Evolutionary conservation across 2,888 invertebrate genomes (phyloP).

Genomic region (Agrochola lota): DNA sequence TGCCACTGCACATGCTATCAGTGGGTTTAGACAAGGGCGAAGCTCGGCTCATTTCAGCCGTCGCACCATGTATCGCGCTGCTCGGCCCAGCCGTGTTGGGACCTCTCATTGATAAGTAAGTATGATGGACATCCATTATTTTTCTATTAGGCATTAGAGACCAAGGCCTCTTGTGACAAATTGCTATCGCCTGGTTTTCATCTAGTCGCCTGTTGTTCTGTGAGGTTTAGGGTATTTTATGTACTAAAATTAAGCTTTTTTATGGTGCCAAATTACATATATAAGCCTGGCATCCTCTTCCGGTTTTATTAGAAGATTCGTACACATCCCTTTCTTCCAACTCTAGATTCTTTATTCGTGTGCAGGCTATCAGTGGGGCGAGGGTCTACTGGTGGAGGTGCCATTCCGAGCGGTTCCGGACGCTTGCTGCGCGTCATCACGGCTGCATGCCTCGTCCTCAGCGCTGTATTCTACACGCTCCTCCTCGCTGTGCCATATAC

Average conservation of each 20-base stretch:
- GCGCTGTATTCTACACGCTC: conserved; percentile 93
- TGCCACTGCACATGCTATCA: conserved; percentile 94
- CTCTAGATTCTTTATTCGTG: background rate
- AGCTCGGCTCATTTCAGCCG: conserved; percentile 94
- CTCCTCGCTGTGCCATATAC: conserved; percentile 93
- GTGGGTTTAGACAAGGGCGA: conserved; percentile 94
- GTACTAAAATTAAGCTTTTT: background rate
- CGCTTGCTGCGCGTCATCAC: conserved; percentile 93
- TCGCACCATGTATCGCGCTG: conserved; percentile 94
- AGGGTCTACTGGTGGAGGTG: conserved; percentile 87
- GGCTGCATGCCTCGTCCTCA: conserved; percentile 92
- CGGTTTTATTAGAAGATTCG: background rate
- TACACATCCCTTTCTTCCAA: background rate
- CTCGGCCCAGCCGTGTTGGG: conserved; percentile 95
- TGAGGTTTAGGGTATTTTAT: background rate
- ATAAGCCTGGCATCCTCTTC: background rate
- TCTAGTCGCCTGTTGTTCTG: background rate
- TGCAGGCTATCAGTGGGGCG: conserved; percentile 87
- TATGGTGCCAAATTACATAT: background rate
- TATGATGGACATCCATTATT: conserved; percentile 69
- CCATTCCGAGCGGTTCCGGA: conserved; percentile 89
- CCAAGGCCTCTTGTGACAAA: conserved; percentile 33
- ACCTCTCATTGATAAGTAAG: conserved; percentile 94
- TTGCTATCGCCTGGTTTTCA: conserved; percentile 8
- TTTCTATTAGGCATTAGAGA: conserved; percentile 23